Conservation (phyloP, 2,797 vertebrate genomes). For the Squalus acanthias region DNA sequence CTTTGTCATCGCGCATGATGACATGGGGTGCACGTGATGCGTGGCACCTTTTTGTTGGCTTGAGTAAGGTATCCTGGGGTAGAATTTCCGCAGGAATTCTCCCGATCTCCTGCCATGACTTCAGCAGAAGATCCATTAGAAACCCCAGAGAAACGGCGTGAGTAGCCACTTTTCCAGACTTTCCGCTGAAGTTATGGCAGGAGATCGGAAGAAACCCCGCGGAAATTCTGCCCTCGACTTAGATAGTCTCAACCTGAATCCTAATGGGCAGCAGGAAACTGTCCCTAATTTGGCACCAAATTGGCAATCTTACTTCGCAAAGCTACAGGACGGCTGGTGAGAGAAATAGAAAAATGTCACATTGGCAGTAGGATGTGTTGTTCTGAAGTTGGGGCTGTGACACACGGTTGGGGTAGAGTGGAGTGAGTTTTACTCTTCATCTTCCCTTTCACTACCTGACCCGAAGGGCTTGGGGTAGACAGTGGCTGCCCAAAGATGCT, state of each 20-base stretch:
- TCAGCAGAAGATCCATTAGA: not conserved
- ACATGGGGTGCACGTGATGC: not conserved
- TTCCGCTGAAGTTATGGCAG: not conserved
- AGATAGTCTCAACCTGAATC: not conserved
- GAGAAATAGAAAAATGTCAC: not conserved
- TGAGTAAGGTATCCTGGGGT: not conserved
- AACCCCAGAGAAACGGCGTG: not conserved
- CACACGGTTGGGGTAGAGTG: not conserved
- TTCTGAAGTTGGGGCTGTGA: too few relatives aligned
- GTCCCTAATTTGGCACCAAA: not conserved
- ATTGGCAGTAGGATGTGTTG: not conserved
- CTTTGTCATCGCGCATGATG: not conserved
- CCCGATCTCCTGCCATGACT: not conserved
- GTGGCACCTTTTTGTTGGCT: not conserved
- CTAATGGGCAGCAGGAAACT: not conserved
- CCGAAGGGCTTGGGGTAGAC: not conserved
- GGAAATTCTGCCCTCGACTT: not conserved
- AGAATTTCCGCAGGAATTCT: not conserved
- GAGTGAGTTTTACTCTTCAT: not conserved
- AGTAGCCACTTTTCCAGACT: not conserved
- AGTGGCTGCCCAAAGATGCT: not conserved
- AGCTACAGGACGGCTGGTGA: not conserved
- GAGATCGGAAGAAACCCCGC: not conserved
- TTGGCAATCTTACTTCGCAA: not conserved
- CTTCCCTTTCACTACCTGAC: not conserved